These are phyloP conservation scores for Caenorhabditis virilis DNA, from an alignment of 2,888 invertebrate species.

Conservation along the genomic window DNA sequence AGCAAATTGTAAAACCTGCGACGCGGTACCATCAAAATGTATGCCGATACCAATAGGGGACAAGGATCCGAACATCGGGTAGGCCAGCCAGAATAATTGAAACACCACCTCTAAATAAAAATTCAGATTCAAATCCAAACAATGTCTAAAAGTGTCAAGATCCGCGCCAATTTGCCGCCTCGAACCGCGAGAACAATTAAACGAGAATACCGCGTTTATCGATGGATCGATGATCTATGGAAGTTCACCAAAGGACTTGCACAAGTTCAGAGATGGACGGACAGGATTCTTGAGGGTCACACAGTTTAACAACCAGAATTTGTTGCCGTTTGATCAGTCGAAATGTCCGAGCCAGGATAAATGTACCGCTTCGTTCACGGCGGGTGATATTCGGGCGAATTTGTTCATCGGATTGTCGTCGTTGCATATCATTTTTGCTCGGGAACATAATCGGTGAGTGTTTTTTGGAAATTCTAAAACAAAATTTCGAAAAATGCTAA, in stretches of 20 bases:
- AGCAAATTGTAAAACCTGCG: constrained; percentile 57
- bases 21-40: constrained; percentile 60
- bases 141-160: constrained; percentile 71
- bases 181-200: constrained; percentile 86
- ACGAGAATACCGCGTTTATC: constrained; percentile 81
- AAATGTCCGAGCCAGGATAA: constrained; percentile 57
- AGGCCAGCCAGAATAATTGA: too few relatives aligned
- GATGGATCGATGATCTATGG: constrained; percentile 96
- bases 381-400: constrained; percentile 64
- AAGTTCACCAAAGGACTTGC: constrained; percentile 71
- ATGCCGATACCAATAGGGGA: constrained; percentile 65
- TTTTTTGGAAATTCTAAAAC: background rate
- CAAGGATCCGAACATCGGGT: constrained; percentile 63
- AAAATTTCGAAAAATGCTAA: too few relatives aligned
- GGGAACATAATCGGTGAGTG: constrained; percentile 82
- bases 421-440: constrained; percentile 77
- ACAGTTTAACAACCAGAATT: constrained; percentile 53
- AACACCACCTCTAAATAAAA: background rate
- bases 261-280: constrained; percentile 66
- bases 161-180: constrained; percentile 95
- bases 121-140: constrained; percentile 60
- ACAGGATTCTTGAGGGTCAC: constrained; percentile 58
- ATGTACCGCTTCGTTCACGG: constrained; percentile 65
- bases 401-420: constrained; percentile 71
- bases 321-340: constrained; percentile 65